Percentiles rank a stretch among this genome's conserved stretches.
Evolutionary conservation across 2,113 vertebrate species (phyloP).

Genomic region (Jaculus jaculus): DNA sequence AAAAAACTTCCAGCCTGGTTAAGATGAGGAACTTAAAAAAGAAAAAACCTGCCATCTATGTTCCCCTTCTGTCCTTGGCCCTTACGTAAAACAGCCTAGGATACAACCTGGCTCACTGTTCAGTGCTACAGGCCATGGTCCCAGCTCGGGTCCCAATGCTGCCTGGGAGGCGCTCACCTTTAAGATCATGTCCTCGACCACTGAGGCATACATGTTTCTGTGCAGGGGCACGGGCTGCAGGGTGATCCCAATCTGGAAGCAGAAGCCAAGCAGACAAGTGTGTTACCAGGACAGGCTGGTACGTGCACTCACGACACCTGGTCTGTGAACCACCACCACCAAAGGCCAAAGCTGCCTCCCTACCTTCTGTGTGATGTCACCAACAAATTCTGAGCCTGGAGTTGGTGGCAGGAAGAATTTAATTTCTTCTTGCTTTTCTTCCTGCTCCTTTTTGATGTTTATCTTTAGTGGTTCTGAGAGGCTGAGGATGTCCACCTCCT

Average conservation of each 20-base stretch:
- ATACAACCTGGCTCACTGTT: neutral
- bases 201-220: constrained; percentile 92
- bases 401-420: constrained; percentile 92
- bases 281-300: neutral
- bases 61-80: neutral
- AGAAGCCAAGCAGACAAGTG: neutral
- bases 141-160: neutral
- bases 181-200: constrained; percentile 96
- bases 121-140: neutral
- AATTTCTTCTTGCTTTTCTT: constrained; percentile 90
- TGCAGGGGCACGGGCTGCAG: constrained; percentile 94
- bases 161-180: constrained; percentile 87
- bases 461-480: constrained; percentile 87
- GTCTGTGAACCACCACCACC: neutral
- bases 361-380: constrained; percentile 94
- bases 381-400: constrained; percentile 90
- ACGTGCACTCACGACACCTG: neutral
- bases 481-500: constrained; percentile 92
- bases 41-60: neutral
- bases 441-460: constrained; percentile 94
- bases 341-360: neutral
- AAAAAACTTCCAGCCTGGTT: neutral
- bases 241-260: constrained; percentile 92
- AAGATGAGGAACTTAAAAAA: neutral
- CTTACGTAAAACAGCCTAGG: neutral